Conservation (phyloP, 2,113 vertebrate species). For the Hemichromis elongatus region DNA sequence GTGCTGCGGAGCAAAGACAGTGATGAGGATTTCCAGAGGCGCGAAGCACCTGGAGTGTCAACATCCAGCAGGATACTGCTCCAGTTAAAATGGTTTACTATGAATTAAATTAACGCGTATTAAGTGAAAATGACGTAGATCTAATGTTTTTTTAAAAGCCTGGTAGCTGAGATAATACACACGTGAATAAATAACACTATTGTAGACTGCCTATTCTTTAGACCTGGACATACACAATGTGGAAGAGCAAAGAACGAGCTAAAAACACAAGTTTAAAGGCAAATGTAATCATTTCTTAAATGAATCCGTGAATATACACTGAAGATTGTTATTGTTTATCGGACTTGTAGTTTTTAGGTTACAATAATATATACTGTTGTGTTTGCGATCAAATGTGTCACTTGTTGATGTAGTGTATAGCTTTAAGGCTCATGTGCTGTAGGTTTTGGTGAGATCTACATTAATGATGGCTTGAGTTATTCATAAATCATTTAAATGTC, state of each 20-base stretch:
- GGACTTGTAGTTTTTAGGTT: not conserved
- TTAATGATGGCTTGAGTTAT: not conserved
- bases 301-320: not conserved
- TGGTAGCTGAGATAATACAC: not conserved
- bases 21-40: not conserved
- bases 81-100: not conserved
- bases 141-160: not conserved
- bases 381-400: not conserved
- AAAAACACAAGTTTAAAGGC: not conserved
- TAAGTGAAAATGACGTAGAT: not conserved
- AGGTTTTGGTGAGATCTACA: not conserved
- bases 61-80: not conserved
- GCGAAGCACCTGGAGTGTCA: not conserved
- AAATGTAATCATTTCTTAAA: not conserved
- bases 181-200: not conserved
- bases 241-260: not conserved
- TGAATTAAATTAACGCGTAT: not conserved
- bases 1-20: not conserved
- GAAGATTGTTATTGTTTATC: not conserved
- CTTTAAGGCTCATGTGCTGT: not conserved
- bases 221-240: not conserved
- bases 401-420: not conserved
- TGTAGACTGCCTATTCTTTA: not conserved
- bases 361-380: not conserved
- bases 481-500: accelerated